Evolutionary conservation across 2,797 vertebrate species (phyloP).

Genomic region (Sebastes itinus): DNA sequence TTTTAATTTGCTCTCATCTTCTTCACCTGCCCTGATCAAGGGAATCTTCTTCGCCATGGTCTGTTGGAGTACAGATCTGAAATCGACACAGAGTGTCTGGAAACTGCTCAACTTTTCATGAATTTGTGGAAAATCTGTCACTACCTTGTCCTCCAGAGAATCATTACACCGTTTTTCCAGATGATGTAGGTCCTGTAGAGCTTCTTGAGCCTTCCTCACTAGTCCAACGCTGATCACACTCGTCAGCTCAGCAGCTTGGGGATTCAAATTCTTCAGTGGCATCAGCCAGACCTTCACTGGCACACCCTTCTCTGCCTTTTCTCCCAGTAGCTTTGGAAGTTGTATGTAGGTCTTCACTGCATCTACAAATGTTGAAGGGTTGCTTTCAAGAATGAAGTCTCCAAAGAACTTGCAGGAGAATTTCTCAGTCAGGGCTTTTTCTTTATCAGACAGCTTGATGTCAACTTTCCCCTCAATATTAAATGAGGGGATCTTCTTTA

Average conservation of each 20-base stretch:
- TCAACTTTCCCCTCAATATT: too few species aligned
- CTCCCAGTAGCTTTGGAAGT: conserved; percentile 50
- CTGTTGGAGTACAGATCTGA: fast-evolving
- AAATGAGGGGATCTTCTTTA: too few species aligned
- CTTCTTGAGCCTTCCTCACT: background rate
- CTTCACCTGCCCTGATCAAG: too few species aligned
- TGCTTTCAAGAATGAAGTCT: conserved; percentile 42
- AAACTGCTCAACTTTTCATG: too few species aligned
- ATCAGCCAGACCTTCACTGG: conserved; percentile 66
- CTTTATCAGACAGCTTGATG: background rate
- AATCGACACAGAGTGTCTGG: too few species aligned
- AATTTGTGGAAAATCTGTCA: too few species aligned
- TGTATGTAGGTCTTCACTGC: conserved; percentile 44
- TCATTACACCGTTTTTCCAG: fast-evolving
- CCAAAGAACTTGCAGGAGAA: conserved; percentile 65
- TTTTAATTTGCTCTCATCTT: too few species aligned
- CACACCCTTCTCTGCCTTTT: conserved; percentile 12
- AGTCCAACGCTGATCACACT: conserved; percentile 29
- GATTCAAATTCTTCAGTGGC: conserved; percentile 45
- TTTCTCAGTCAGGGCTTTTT: background rate
- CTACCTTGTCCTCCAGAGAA: too few species aligned
- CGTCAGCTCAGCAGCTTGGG: background rate
- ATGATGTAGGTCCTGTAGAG: fast-evolving
- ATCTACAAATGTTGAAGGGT: too few species aligned
- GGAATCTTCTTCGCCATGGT: fast-evolving